Conservation (phyloP, 2,797 vertebrate genomes). For the Coregonus suidteri region DNA sequence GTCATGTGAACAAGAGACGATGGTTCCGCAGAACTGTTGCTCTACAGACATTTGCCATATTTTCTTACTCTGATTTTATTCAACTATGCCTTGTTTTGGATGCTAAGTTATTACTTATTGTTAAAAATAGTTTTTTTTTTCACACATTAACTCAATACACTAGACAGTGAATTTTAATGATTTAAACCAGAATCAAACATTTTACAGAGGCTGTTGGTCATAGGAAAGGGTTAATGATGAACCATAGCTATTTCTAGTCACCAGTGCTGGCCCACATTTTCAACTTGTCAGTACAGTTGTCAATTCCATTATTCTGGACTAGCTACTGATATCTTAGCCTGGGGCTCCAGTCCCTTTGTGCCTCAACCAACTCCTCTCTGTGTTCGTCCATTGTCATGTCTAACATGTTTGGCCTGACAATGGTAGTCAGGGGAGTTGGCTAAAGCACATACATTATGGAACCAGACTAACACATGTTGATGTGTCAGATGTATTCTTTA, state of each 20-base stretch:
- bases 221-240: not conserved
- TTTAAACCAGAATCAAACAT: slow-evolving; percentile 30
- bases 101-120: slow-evolving; percentile 75
- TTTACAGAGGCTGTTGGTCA: slow-evolving; percentile 8
- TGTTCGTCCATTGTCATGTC: not conserved
- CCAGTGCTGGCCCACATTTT: not conserved
- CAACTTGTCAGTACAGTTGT: not conserved
- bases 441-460: not conserved
- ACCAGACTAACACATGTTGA: slow-evolving; percentile 20
- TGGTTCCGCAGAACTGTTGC: slow-evolving; percentile 64
- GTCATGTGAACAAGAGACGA: slow-evolving; percentile 38
- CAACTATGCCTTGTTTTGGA: slow-evolving; percentile 76
- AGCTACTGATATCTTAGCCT: not conserved
- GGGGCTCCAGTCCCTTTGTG: not conserved
- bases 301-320: slow-evolving; percentile 18
- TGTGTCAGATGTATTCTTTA: slow-evolving; percentile 53
- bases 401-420: not conserved
- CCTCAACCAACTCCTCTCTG: not conserved
- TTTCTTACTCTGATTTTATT: slow-evolving; percentile 73
- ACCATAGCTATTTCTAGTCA: not conserved
- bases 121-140: slow-evolving; percentile 69
- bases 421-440: not conserved
- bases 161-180: slow-evolving; percentile 49
- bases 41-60: slow-evolving; percentile 67
- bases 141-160: slow-evolving; percentile 45